phyloP scores from a whole-genome alignment of 2,113 vertebrate genomes.

The Hydropotes inermis region DNA sequence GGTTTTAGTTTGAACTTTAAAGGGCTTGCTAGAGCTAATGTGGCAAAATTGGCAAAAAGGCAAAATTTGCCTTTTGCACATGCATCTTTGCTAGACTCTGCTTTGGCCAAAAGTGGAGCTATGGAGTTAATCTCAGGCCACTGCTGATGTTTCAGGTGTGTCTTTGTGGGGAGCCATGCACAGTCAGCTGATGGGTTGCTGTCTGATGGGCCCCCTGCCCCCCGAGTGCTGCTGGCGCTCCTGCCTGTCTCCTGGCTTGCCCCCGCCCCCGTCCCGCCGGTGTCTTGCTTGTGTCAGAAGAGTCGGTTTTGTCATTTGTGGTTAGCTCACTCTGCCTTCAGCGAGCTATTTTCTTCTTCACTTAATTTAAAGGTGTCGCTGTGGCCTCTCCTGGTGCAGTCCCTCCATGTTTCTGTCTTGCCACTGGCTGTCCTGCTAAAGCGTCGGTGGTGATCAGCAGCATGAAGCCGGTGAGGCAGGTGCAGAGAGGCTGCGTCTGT shows the following conservation, averaged over 20 bases:
- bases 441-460: neutral
- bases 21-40: neutral
- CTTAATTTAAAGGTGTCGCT: neutral
- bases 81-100: neutral
- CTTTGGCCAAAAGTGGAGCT: neutral
- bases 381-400: neutral
- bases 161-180: neutral
- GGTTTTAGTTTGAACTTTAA: neutral
- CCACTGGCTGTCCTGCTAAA: neutral
- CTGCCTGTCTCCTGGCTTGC: neutral
- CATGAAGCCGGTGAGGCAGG: neutral
- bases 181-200: constrained; percentile 28
- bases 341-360: neutral
- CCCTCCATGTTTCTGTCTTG: neutral
- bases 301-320: constrained; percentile 23
- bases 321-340: neutral
- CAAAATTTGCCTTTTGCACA: neutral
- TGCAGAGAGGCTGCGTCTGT: neutral
- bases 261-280: neutral
- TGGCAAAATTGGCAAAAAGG: neutral
- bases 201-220: neutral
- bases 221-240: rapidly evolving
- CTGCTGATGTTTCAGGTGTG: neutral
- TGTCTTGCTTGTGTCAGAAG: neutral
- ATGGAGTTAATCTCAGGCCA: neutral